Conservation (phyloP, 2,797 vertebrate genomes). For the Anabacerthia variegaticeps region DNA sequence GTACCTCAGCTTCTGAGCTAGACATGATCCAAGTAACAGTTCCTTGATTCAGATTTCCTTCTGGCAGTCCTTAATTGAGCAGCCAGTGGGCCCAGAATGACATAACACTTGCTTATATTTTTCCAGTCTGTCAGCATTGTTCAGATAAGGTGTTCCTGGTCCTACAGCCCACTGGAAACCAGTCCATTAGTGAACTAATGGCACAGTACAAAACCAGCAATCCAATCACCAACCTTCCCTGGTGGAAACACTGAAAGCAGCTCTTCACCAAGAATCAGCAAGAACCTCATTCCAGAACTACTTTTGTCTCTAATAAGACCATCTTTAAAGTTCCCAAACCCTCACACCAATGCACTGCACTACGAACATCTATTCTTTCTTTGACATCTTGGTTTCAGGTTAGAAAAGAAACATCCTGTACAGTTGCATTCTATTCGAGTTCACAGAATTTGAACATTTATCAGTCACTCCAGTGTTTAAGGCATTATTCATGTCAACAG, state of each 20-base stretch:
- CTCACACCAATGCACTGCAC: neutral
- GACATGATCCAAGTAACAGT: neutral
- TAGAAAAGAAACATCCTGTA: neutral
- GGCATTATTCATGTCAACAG: slow-evolving; percentile 29
- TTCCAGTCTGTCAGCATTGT: neutral
- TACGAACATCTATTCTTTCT: neutral
- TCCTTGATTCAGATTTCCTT: neutral
- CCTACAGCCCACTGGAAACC: neutral
- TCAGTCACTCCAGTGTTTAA: neutral
- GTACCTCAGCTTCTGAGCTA: neutral
- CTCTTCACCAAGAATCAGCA: neutral
- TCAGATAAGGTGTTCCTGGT: neutral
- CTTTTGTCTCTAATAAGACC: neutral
- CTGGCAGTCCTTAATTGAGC: neutral
- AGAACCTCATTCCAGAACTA: neutral
- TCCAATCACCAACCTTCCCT: neutral
- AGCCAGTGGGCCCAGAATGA: neutral
- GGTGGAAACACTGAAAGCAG: neutral
- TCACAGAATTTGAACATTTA: neutral
- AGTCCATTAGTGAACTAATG: neutral
- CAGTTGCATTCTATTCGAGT: neutral
- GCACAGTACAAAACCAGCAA: neutral
- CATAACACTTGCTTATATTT: neutral
- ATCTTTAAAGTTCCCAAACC: neutral
- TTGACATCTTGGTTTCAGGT: neutral